A percentile compares a stretch with the other conserved stretches of the same genome.
These are phyloP conservation scores for Phenganax marumi DNA, from an alignment of 92 coral and sea anemone genomes.

Conservation along the genomic window DNA sequence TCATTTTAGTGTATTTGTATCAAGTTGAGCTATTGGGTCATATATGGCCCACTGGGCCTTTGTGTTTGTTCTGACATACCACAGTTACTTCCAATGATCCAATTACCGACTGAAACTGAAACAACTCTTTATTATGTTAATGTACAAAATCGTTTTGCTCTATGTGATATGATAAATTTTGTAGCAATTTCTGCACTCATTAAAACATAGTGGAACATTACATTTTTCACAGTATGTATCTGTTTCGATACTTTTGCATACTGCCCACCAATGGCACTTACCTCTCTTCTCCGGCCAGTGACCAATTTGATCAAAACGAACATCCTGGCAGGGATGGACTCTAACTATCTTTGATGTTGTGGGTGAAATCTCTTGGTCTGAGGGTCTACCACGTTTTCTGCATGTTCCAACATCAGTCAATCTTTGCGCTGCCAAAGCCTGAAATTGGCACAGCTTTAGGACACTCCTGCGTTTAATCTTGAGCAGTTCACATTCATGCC, in stretches of 20 bases:
- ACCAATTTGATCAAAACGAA: neutral
- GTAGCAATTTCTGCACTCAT: conserved; percentile 32
- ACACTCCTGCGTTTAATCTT: neutral
- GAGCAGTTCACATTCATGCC: neutral
- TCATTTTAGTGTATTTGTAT: neutral
- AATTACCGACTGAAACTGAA: neutral
- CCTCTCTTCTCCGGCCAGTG: neutral
- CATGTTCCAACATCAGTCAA: neutral
- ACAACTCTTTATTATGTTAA: too few relatives aligned
- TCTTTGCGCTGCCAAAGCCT: neutral
- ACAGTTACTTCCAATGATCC: neutral
- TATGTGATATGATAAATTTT: conserved; percentile 1
- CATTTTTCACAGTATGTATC: too few relatives aligned
- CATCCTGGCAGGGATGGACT: conserved; percentile 3
- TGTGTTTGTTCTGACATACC: neutral
- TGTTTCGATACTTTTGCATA: conserved; percentile 4
- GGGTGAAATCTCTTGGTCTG: neutral
- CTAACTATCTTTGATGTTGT: neutral
- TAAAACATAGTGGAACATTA: conserved; percentile 10
- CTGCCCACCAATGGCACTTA: conserved; percentile 2
- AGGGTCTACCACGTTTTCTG: neutral
- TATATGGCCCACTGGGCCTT: conserved; percentile 16
- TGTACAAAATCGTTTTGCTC: neutral
- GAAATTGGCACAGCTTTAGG: conserved; percentile 12
- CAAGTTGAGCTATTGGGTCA: neutral